Base-by-base conservation (phyloP, 2,113 vertebrate species). In the Petrocephalus microphthalmus region DNA sequence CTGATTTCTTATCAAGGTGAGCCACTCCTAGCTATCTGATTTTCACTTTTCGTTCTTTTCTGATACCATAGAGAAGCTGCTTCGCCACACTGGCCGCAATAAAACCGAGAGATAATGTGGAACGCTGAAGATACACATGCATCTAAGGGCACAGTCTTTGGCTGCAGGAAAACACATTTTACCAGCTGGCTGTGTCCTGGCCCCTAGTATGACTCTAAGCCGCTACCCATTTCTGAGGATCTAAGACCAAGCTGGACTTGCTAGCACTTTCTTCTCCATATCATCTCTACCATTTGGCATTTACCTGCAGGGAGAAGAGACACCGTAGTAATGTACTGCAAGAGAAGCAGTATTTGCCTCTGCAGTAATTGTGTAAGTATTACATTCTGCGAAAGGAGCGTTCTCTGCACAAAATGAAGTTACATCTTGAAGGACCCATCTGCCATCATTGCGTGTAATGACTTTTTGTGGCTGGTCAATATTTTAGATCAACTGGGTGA, bases 401-500 rank as follows among this genome's bases (percentile, higher is more conserved):
- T 92, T 94, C 95, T 94, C 94, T 92, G 94, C 95, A 95, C 92
- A 93, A 95, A 95, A 96, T 96, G 95, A 96, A 95, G 95, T 94
- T 94, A 94, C 94, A 95, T 94, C 93, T 94, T 94, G 93, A 94
- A 95, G 95, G 95, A 95, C 94, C 92, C 90, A 90, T 90, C 94
- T 93, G 90, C 93, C 94, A 96, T 96, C 95, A 96, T 96, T 93
- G 93, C 93, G 92, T 93, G 93, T 96, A 96, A 96, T 95, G 95
- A 95, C 94, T 95, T 96, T 95, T 93, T 93, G 90, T 92, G 93
- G 92, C 90, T 88, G 94, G 93, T 96, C 95, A 93, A 96, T 96
- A 95, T 95, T 96, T 96, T 94, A 96, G 95, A 96, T 96, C 95
- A 96, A 95, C 95, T 94, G 93, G 93, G 93, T 95, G 95, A 96